phyloP scores from a whole-genome alignment of 2,113 vertebrate species.

The Carlito syrichta region DNA sequence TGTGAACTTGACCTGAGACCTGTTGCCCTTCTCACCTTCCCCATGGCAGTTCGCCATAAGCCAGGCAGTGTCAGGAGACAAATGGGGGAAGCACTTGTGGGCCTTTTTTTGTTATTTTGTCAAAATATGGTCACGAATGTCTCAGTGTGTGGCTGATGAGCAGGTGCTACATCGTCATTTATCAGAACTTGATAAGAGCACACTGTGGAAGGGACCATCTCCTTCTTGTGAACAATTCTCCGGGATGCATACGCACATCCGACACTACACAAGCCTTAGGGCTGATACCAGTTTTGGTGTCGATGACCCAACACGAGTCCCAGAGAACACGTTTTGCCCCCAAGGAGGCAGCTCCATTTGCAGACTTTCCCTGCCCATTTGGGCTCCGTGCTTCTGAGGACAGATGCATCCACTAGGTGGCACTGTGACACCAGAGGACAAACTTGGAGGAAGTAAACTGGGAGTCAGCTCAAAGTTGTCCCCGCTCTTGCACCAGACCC shows the following conservation, averaged over 20 bases:
- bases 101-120: neutral
- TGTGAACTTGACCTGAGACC: neutral
- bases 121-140: neutral
- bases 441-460: neutral
- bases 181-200: neutral
- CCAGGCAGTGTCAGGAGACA: too few relatives aligned
- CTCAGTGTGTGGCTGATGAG: too few relatives aligned
- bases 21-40: neutral
- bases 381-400: neutral
- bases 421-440: conserved; percentile 10
- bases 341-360: neutral
- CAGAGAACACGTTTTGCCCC: neutral
- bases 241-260: neutral
- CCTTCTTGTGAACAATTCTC: too few relatives aligned
- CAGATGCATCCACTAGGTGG: conserved; percentile 46
- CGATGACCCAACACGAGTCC: neutral
- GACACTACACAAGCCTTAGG: neutral
- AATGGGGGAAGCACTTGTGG: neutral
- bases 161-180: too few relatives aligned
- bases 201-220: too few relatives aligned
- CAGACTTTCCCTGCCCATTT: neutral
- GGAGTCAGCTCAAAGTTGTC: neutral
- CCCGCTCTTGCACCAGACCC: neutral
- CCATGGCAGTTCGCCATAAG: neutral
- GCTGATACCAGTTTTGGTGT: neutral